Percentiles rank a stretch among this genome's conserved stretches.
Conservation (phyloP, 2,888 invertebrate genomes). For the Phyllotreta cruciferae region DNA sequence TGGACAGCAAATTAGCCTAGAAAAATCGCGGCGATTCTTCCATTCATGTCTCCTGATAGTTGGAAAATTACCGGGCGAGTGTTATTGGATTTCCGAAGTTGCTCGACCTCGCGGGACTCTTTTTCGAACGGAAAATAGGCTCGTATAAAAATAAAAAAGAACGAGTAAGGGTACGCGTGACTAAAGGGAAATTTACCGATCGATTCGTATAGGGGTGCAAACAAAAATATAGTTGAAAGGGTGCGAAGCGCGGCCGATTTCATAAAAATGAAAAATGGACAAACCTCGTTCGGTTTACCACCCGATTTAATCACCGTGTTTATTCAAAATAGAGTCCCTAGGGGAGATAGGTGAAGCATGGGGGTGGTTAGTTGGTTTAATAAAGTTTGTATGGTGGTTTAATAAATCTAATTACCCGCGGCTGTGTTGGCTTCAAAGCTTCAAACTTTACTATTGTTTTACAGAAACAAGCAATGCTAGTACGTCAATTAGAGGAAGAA, state of each 20-base stretch:
- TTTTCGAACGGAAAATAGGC: conserved; percentile 5
- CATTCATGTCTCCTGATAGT: neutral
- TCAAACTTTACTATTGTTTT: conserved; percentile 47
- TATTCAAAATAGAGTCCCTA: no score
- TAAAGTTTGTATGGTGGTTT: no score
- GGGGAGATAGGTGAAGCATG: no score
- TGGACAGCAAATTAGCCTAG: no score
- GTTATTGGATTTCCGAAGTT: conserved; percentile 3
- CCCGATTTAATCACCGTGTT: no score
- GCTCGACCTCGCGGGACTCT: neutral
- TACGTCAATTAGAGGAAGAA: conserved; percentile 92
- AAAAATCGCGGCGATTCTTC: no score
- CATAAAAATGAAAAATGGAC: no score
- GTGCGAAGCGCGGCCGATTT: no score
- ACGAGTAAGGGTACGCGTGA: conserved; percentile 2
- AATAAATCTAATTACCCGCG: neutral
- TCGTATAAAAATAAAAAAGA: neutral
- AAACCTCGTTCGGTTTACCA: no score
- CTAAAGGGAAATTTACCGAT: conserved; percentile 2
- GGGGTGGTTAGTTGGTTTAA: no score
- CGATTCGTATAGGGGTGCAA: neutral
- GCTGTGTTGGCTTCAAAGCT: neutral
- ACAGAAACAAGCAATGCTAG: conserved; percentile 95
- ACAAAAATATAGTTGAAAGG: neutral
- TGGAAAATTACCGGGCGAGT: conserved; percentile 2